Evolutionary conservation across 2,113 vertebrate species (phyloP).

Genomic region (Vicugna pacos): DNA sequence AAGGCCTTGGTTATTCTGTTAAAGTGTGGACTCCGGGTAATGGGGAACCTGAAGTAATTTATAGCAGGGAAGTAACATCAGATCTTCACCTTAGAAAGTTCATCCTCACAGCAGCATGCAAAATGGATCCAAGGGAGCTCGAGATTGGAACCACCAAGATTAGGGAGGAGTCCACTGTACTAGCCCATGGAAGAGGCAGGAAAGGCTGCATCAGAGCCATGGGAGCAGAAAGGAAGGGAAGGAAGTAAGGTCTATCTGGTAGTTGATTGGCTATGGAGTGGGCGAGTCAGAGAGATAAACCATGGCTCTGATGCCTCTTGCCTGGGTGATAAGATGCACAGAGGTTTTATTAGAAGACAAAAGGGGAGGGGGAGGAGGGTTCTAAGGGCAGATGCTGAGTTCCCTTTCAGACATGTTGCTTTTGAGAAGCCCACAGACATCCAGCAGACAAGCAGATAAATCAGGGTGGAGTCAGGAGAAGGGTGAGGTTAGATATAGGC

Average conservation of each 20-base stretch:
- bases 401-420: not conserved
- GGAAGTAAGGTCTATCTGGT: not conserved
- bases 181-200: not conserved
- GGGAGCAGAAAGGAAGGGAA: too few species aligned
- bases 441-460: not conserved
- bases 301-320: not conserved
- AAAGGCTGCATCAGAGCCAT: too few species aligned
- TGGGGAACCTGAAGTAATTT: not conserved
- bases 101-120: not conserved
- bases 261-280: not conserved
- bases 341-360: not conserved
- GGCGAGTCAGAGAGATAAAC: not conserved
- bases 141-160: not conserved
- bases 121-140: not conserved
- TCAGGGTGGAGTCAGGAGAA: not conserved
- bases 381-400: not conserved
- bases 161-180: not conserved
- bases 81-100: not conserved
- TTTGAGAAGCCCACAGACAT: not conserved
- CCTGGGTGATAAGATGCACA: not conserved
- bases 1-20: not conserved
- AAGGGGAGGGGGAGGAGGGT: not conserved
- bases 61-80: not conserved
- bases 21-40: not conserved
- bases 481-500: not conserved